phyloP scores from a whole-genome alignment of 2,797 vertebrate genomes.

The Hippoglossus hippoglossus region DNA sequence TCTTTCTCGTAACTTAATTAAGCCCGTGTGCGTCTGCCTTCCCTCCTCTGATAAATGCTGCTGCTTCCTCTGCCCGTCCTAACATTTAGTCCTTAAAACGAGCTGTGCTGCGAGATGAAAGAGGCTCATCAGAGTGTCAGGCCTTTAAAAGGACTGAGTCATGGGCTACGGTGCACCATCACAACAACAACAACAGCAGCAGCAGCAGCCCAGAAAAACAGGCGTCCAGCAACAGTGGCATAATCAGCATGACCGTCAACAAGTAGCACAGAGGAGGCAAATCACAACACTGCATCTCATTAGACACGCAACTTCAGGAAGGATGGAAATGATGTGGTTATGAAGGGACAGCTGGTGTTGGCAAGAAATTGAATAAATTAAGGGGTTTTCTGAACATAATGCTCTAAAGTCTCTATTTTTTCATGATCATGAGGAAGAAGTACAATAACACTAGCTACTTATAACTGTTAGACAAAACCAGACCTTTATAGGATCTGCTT shows the following conservation, averaged over 20 bases:
- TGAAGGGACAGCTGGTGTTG: conserved; percentile 20
- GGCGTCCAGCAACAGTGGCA: conserved; percentile 25
- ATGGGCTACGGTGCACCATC: conserved; percentile 43
- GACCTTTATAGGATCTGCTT: too few species aligned
- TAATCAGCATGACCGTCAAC: conserved; percentile 56
- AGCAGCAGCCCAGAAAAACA: conserved; percentile 20
- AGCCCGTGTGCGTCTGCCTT: conserved; percentile 30
- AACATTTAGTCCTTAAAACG: conserved; percentile 50
- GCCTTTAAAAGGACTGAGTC: conserved; percentile 61
- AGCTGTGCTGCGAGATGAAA: conserved; percentile 59
- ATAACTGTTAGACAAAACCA: too few species aligned
- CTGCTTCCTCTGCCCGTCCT: conserved; percentile 33
- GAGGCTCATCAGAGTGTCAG: conserved; percentile 58
- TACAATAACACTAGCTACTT: neutral
- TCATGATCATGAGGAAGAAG: neutral
- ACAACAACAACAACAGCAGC: conserved; percentile 47
- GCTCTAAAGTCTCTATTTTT: neutral
- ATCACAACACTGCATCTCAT: conserved; percentile 44
- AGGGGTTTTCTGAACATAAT: neutral
- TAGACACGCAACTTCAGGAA: conserved; percentile 9
- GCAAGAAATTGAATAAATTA: conserved; percentile 7
- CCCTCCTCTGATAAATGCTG: conserved; percentile 49
- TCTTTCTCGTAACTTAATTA: conserved; percentile 69
- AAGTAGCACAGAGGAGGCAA: conserved; percentile 30
- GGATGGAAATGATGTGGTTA: conserved; percentile 5